Evolutionary conservation across 2,888 invertebrate species (phyloP), one percentile per base, ranked within the genome.

Genomic region (Panopea generosa): DNA sequence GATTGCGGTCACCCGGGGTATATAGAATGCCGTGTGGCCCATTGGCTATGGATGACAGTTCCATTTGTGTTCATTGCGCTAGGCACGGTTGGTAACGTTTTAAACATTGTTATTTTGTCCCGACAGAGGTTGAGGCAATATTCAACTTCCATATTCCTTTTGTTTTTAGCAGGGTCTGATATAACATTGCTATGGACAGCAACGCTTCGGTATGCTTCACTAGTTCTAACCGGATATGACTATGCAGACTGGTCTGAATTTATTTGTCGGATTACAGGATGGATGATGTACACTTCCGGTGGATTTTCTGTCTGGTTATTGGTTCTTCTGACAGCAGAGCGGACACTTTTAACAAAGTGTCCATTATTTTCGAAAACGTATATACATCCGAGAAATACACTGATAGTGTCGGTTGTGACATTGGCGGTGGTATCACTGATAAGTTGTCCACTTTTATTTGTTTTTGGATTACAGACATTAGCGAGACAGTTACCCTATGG

Each of bases 131-230:
- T 65, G 11, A 26, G 65, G n/a, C 49, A 59, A 33, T 57, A 52
- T 33, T 71, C 71, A n/a, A 71, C 63, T 6, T 50, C 57, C 2
- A 29, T 57, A 6, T 65, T 43, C 45, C 27, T 71, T 0, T 24
- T 71, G 40, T 52, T 71, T 9, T 52, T 71, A 7, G 59, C 71
- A 0, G 59, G 47, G 29, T 43, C 71, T 3, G 71, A 71, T 18
- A 27, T 59, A 2, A 40, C 49, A 1, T 33, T 65, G 11, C 16
- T 71, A n/a, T 71, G 71, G 71, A 29, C 65, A 40, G 40, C 63
- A 7, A 14, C 57, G 7, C 20, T 57, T 14, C 57, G 59, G 16
- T 18, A 40, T 14, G 14, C 27, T 6, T 18, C 59, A 22, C 22
- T 43, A 14, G 26, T 57, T 16, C 16, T 57, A 11, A 14, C 9